Conservation (phyloP, 1,140 invertebrate species). For the Leptinotarsa lineolata region DNA sequence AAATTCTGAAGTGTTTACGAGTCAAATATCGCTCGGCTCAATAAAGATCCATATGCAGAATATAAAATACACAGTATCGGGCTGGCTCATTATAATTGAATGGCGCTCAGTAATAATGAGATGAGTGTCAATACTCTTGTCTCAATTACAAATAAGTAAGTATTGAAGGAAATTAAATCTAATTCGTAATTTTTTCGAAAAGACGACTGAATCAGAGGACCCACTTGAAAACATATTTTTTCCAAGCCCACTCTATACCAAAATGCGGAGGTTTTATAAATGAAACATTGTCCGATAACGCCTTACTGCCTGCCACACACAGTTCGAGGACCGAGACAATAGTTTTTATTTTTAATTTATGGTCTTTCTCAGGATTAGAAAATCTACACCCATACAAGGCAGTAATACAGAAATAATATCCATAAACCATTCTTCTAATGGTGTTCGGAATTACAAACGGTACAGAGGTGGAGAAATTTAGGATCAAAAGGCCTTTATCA, state of each 20-base stretch:
- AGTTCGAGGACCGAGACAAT: conserved; percentile 16
- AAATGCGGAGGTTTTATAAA: background rate
- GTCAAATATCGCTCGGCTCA: background rate
- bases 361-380: conserved; percentile 9
- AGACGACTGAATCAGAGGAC: no score
- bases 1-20: background rate
- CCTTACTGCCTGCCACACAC: conserved; percentile 11
- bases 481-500: no score
- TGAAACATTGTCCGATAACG: conserved; percentile 9
- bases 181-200: no score
- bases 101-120: no score
- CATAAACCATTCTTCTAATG: background rate
- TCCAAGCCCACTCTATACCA: background rate
- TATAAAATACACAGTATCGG: background rate
- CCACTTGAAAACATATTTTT: background rate
- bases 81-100: background rate
- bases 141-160: no score
- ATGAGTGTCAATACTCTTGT: no score
- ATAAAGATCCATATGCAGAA: background rate
- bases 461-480: background rate
- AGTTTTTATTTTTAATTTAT: conserved; percentile 3
- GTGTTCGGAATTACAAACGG: background rate
- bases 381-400: background rate
- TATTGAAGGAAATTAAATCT: no score
- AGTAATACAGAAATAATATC: background rate